Base-by-base conservation (phyloP, 2,113 vertebrate species). In the Indicator maculatus region DNA sequence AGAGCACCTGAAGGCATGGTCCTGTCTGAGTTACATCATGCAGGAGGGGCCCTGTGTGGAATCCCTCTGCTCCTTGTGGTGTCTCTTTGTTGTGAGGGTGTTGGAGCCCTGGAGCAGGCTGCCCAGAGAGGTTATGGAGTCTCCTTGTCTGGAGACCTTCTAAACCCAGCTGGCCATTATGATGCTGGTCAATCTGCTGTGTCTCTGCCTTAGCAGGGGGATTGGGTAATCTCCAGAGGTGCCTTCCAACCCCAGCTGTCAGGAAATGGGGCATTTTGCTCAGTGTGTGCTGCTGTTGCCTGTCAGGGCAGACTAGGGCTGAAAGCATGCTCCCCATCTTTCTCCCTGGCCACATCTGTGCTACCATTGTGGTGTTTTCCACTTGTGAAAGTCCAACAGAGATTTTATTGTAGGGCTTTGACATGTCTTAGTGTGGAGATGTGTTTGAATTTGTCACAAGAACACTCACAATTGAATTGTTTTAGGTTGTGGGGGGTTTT, bases 1-100 rank as follows among this genome's bases (percentile, higher is more conserved):
- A 26, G 64, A 33, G n/a, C n/a, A 60, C 26, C 33, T 9, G 0
- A n/a, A 65, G 59, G 53, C 31, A 4, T 0, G 0, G 8, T 60
- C 36, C 27, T 39, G 23, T 38, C 30, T 5, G 67, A 24, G 30
- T 55, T 39, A 8, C 2, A 0, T 30, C 15, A 1, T 2, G 23
- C 19, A 6, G 11, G 21, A 17, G n/a, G 41, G 26, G 20, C 24
- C 16, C 3, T 36, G 1, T 6, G 27, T 30, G 63, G 47, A 56
- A 41, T 38, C 10, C 16, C 19, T 27, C 38, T 4, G 28, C 15
- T 50, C 5, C 16, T 65, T 65, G 26, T 39, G 63, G 26, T 41
- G 61, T 28, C 61, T 18, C 24, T 16, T 55, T 55, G 53, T 7
- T 16, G 53, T 30, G 53, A 55, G 27, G 53, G 26, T 55, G 53